Evolutionary conservation across 2,888 invertebrate genomes (phyloP).

Genomic region (Campoplex nolae): DNA sequence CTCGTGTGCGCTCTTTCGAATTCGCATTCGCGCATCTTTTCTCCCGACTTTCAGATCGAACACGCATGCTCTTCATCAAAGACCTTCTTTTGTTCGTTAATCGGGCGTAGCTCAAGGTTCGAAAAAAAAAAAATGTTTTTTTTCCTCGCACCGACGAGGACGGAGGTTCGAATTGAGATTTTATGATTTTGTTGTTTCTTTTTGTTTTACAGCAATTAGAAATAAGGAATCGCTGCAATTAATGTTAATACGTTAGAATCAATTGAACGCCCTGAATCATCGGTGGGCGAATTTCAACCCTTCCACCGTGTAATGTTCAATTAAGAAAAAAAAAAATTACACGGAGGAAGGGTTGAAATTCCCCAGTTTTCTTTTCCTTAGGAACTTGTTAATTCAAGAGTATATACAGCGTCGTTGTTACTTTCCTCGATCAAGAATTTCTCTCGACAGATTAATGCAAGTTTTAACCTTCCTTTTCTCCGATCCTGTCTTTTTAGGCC

Average conservation of each 20-base stretch:
- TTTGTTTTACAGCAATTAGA: constrained; percentile 1
- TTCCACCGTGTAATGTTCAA: constrained; percentile 15
- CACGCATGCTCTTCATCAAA: not conserved
- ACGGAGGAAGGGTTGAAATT: constrained; percentile 58
- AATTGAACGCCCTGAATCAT: constrained; percentile 34
- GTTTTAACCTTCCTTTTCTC: not conserved
- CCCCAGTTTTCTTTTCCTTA: constrained; percentile 38
- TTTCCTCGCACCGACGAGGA: not conserved
- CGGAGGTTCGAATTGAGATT: not conserved
- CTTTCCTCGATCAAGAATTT: constrained; percentile 24
- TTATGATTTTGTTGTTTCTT: not conserved
- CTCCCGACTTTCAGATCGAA: not conserved
- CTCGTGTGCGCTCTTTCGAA: not conserved
- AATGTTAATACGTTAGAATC: not conserved
- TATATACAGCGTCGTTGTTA: constrained; percentile 24
- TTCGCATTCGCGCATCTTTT: not conserved
- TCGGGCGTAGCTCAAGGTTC: not conserved
- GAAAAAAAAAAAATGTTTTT: not conserved
- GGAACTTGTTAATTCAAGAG: constrained; percentile 45
- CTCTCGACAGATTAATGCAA: not conserved
- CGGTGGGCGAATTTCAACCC: constrained; percentile 62
- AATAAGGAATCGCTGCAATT: not conserved
- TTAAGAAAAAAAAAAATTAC: not conserved
- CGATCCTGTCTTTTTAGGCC: constrained; percentile 50
- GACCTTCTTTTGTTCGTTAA: not conserved